Base-by-base conservation (phyloP, 2,888 invertebrate species). In the Gryllus longicercus region DNA sequence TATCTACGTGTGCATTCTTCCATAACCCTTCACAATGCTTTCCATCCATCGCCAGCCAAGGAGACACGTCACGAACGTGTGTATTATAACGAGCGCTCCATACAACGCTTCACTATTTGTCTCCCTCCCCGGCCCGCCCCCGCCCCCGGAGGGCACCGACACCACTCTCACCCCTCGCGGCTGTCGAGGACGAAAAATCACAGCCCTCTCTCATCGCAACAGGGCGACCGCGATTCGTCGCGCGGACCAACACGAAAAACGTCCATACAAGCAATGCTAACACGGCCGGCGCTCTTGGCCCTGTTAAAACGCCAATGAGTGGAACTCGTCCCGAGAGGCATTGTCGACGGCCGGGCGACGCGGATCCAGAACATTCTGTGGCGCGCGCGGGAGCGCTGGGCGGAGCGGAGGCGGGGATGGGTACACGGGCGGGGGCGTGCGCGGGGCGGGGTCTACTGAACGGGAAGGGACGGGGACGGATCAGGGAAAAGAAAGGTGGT, bases 261-360 rank as follows among this genome's bases (percentile, higher is more conserved):
- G 14, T 63, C 14, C 63, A 63, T 63, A 63, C 63, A 63, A 63
- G 63, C 63, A 63, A 63, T 63, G 63, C 63, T 63, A 63, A 63
- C 63, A 63, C 63, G 11, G 63, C 63, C 16, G n/a, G n/a, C 63
- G 63, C 63, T n/a, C 63, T 63, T 63, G 63, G 63, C n/a, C n/a
- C 16, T 63, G 63, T 63, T 63, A 63, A 63, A 63, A 63, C 63
- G 63, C 63, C 63, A 63, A 63, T 63, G 63, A 63, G 63, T 63
- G 63, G 63, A n/a, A 63, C 63, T 63, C 63, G 63, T 63, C 63
- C 63, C 63, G 63, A 63, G 63, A n/a, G 63, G 14, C 63, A 63
- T 63, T 63, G 63, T 63, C 63, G 63, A 63, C 63, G 63, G 16
- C 4, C 16, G 16, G 63, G 16, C 63, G n/a, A 63, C 14, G 63